Conservation (phyloP, 64 coral and sea anemone genomes). For the Stichodactyla mertensii region DNA sequence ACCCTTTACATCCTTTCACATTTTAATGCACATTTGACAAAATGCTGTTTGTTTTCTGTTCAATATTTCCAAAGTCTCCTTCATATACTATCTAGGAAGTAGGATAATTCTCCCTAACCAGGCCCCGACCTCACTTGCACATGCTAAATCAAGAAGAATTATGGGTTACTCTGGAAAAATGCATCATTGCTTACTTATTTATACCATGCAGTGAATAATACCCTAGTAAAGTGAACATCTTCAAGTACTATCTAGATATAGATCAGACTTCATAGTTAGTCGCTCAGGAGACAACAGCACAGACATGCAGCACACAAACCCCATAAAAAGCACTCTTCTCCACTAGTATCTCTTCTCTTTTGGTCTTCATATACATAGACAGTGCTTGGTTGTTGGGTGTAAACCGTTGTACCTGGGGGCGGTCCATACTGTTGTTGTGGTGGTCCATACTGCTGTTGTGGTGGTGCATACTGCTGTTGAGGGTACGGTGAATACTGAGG, state of each 20-base stretch:
- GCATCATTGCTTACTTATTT: no score
- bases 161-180: no score
- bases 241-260: not conserved
- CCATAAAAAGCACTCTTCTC: slow-evolving; percentile 29
- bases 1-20: no score
- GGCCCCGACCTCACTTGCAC: no score
- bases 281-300: slow-evolving; percentile 23
- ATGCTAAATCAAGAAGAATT: no score
- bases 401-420: not conserved
- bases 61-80: no score
- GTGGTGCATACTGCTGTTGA: slow-evolving; percentile 16
- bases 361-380: slow-evolving; percentile 25
- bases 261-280: not conserved
- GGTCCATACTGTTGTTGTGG: slow-evolving; percentile 21
- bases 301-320: slow-evolving; percentile 21
- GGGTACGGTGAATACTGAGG: slow-evolving; percentile 6
- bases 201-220: no score
- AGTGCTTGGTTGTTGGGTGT: slow-evolving; percentile 25
- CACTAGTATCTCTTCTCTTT: slow-evolving; percentile 18
- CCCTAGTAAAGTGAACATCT: no score
- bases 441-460: slow-evolving; percentile 19
- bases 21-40: no score
- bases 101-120: no score
- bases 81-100: no score
- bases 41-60: no score